These are phyloP conservation scores for Fragum fragum DNA, from an alignment of 2,888 invertebrate species.

Conservation along the genomic window DNA sequence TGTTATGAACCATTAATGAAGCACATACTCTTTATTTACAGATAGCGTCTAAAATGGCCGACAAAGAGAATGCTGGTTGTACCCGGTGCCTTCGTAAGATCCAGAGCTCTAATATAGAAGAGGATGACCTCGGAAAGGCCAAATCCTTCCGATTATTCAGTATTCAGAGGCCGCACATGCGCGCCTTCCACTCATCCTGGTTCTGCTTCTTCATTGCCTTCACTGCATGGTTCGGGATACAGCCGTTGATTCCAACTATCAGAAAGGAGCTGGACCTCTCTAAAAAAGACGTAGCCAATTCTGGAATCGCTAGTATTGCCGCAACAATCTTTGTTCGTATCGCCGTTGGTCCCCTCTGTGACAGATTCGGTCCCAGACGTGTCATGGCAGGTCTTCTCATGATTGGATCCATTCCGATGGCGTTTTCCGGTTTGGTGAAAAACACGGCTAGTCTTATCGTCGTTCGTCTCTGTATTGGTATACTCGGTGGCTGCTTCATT, in stretches of 20 bases:
- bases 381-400: constrained; percentile 52
- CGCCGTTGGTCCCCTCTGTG: constrained; percentile 54
- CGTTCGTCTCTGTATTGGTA: constrained; percentile 44
- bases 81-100: constrained; percentile 32
- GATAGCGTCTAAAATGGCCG: constrained; percentile 8
- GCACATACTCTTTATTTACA: no score
- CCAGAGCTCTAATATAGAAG: constrained; percentile 32
- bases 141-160: constrained; percentile 57
- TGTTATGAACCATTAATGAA: no score
- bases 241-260: constrained; percentile 58
- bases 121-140: constrained; percentile 58
- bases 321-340: constrained; percentile 51
- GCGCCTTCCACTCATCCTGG: constrained; percentile 58
- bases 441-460: constrained; percentile 42
- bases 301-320: constrained; percentile 44
- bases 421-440: constrained; percentile 43
- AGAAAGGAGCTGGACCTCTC: constrained; percentile 43
- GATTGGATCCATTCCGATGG: constrained; percentile 49
- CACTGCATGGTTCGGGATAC: constrained; percentile 58
- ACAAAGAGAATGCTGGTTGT: constrained; percentile 20
- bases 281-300: constrained; percentile 42
- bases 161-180: constrained; percentile 54
- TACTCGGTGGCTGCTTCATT: constrained; percentile 53
- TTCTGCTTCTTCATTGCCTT: constrained; percentile 55
- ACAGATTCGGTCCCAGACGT: constrained; percentile 49